Base-by-base conservation (phyloP, 2,888 invertebrate genomes). In the Nomada hirtipes region DNA sequence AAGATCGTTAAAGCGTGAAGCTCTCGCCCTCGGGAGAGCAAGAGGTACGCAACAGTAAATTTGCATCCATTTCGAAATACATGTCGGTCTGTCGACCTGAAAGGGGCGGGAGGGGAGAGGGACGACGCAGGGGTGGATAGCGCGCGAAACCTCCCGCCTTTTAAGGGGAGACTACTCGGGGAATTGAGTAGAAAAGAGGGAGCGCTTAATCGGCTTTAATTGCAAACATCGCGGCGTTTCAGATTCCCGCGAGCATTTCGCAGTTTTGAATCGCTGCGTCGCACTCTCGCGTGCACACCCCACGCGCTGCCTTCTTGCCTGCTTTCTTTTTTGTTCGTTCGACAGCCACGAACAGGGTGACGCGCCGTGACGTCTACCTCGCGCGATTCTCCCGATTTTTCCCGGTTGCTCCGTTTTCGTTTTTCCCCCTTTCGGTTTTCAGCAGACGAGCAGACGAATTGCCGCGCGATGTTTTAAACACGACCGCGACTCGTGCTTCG, bases 131-230 rank as follows among this genome's bases (percentile, higher is more conserved):
- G 74, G 82, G 42, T 53, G 63, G 55, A 59, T 64, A 72, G 53
- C 61, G 78, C 75, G 82, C 76, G 77, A 83, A 76, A 76, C 75
- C 77, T 59, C 74, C 79, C 75, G 71, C 80, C 78, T 71, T 79
- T 84, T 83, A 76, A 69, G 63, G 73, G 74, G 68, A 85, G 75
- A 75, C 79, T 79, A 83, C 81, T 76, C 72, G 57, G 79, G 76
- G 80, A 80, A 77, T 86, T 74, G 76, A 84, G 82, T 75, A 84
- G 86, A 82, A 84, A 84, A 79, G 76, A 79, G 78, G 75, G 83
- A 74, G 78, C 76, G 79, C 76, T 77, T 84, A 88, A 88, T 86
- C 79, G 73, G 79, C 79, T 82, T 85, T 85, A 88, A 88, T 86
- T 82, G 82, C 79, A 75, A 83, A 79, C 76, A 86, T 88, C 72